Percentiles rank a stretch among this genome's conserved stretches.
These are phyloP conservation scores for Erynnis tages DNA, from an alignment of 2,888 invertebrate genomes.

Conservation along the genomic window DNA sequence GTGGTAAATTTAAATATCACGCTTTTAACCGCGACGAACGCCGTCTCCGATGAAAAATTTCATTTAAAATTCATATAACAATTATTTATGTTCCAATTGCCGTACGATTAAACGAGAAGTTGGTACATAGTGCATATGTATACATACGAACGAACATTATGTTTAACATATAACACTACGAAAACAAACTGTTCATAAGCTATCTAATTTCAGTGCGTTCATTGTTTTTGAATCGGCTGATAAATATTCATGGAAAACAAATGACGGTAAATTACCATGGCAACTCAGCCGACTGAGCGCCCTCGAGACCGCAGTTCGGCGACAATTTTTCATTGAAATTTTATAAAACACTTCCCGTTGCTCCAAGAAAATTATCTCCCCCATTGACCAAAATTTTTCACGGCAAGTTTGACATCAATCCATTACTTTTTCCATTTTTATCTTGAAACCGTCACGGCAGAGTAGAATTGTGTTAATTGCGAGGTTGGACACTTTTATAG, in stretches of 20 bases:
- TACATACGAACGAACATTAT: conserved; percentile 12
- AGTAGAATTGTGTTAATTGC: conserved; percentile 74
- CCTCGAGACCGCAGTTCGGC: conserved; percentile 44
- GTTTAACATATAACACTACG: conserved; percentile 13
- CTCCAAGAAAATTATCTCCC: conserved; percentile 71
- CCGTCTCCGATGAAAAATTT: conserved; percentile 32
- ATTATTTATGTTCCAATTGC: conserved; percentile 33
- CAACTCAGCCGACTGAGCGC: conserved; percentile 51
- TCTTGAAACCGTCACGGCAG: conserved; percentile 60
- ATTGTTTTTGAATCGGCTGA: conserved; percentile 66
- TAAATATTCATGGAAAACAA: conserved; percentile 75
- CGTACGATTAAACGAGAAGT: conserved; percentile 13
- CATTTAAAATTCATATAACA: conserved; percentile 34
- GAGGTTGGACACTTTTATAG: conserved; percentile 57
- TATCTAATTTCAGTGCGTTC: conserved; percentile 43
- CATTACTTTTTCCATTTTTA: conserved; percentile 73
- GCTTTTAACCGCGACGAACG: conserved; percentile 44
- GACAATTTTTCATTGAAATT: conserved; percentile 69
- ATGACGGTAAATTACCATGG: conserved; percentile 61
- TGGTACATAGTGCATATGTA: conserved; percentile 12
- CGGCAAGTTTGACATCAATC: conserved; percentile 77
- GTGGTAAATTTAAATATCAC: conserved; percentile 76
- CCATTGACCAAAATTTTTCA: conserved; percentile 77
- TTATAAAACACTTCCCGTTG: conserved; percentile 66
- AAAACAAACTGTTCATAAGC: conserved; percentile 5